Conservation (phyloP, 1,140 invertebrate species). For the Ips typographus region DNA sequence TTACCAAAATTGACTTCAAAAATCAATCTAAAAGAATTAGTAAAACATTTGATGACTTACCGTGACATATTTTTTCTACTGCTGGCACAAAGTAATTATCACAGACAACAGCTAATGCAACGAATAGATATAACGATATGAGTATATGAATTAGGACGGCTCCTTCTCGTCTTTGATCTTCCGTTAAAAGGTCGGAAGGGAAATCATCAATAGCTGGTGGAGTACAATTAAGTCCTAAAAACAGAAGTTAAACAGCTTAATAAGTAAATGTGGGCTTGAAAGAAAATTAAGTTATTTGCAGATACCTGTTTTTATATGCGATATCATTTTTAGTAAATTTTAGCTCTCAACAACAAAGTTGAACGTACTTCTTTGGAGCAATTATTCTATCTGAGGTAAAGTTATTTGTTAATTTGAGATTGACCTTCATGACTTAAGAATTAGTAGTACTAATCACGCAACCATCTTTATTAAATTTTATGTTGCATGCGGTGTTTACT, state of each 20-base stretch:
- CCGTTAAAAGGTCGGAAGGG: slow-evolving; percentile 78
- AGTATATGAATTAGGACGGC: slow-evolving; percentile 82
- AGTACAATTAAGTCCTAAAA: slow-evolving; percentile 74
- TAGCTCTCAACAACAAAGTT: too few species aligned
- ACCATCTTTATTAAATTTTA: slow-evolving; percentile 1
- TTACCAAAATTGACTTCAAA: too few species aligned
- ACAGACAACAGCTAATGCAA: slow-evolving; percentile 83
- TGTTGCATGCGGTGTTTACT: background rate
- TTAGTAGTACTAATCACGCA: slow-evolving; percentile 1
- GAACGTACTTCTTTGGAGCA: background rate
- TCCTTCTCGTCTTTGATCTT: slow-evolving; percentile 74
- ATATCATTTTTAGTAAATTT: background rate
- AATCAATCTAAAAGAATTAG: too few species aligned
- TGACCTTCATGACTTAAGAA: slow-evolving; percentile 2
- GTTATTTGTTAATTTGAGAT: background rate
- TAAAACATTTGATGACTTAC: slow-evolving; percentile 54
- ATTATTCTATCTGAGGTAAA: background rate
- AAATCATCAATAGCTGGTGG: slow-evolving; percentile 86
- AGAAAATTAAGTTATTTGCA: background rate
- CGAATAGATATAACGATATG: slow-evolving; percentile 82
- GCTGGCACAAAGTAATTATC: slow-evolving; percentile 89
- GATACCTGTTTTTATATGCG: background rate
- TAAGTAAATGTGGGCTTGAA: background rate
- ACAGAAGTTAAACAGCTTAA: slow-evolving; percentile 14
- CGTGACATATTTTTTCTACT: slow-evolving; percentile 86